Evolutionary conservation across 2,797 vertebrate genomes (phyloP), one percentile per base, ranked within the genome.

Genomic region (Adelosebastes latens): DNA sequence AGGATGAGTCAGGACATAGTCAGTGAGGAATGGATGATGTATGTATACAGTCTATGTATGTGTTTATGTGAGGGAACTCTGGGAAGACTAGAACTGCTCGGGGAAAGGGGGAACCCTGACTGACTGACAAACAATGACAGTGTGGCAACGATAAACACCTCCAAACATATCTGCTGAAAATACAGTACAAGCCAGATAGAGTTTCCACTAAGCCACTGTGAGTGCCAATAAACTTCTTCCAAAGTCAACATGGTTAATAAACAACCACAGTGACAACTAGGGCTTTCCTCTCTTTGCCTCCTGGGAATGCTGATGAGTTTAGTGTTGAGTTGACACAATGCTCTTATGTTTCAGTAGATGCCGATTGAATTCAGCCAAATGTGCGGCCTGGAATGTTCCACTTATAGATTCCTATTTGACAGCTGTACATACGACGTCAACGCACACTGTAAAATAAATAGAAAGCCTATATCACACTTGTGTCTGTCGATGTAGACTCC

Each of bases 221-320:
- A 70, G 11, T 9, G 39, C 20, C 49, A 71, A 67, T 10, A 77
- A 46, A 79, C 60, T 46, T 78, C 31, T 63, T 27, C 10, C 63
- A 67, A 65, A 73, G 59, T 72, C 63, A 72, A 82, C 36, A 64
- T 18, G 27, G 79, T 88, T 82, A 89, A 87, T 85, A 77, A 89
- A 86, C 72, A 79, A 77, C 81, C 65, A 34, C 32, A 67, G 59
- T 25, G 72, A 77, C 72, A 66, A 82, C 80, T 74, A 22, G 16
- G 14, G 58, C 20, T 20, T 53, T 60, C 46, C 24, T 4, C 42
- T 4, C 5, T 16, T 56, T 31, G 9, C 46, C 29, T 83, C 58
- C 56, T 24, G 72, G 56, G 77, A 80, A 77, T 29, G 53, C 16
- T 4, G 34, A 24, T 68, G 53, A 62, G 53, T 55, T 77, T 22